Evolutionary conservation across 2,888 invertebrate species (phyloP).

Genomic region (Marasmarcha lunaedactyla): DNA sequence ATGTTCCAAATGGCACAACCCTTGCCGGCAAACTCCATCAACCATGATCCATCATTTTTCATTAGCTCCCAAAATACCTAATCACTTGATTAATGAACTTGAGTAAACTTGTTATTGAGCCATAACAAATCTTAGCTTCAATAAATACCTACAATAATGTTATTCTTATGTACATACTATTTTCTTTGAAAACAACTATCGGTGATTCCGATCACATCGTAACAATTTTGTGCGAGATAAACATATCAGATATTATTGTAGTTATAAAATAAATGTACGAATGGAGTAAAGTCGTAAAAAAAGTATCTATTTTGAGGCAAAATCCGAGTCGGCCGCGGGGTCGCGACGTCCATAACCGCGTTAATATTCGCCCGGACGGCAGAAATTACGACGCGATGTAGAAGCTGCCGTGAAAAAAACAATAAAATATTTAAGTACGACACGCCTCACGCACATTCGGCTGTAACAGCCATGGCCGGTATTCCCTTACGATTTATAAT

Average conservation of each 20-base stretch:
- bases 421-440: constrained; percentile 58
- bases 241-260: too few species aligned
- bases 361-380: neutral
- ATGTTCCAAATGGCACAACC: constrained; percentile 46
- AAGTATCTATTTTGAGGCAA: neutral
- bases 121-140: too few species aligned
- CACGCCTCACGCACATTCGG: constrained; percentile 45
- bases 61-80: constrained; percentile 3
- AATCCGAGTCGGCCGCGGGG: too few species aligned
- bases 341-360: neutral
- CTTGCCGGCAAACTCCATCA: constrained; percentile 21
- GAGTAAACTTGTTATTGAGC: too few species aligned
- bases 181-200: too few species aligned
- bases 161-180: too few species aligned
- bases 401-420: constrained; percentile 43
- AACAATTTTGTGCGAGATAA: too few species aligned
- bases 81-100: neutral
- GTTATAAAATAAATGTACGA: neutral
- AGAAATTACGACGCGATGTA: neutral
- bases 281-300: neutral
- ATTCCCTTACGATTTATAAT: constrained; percentile 55
- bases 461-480: constrained; percentile 43
- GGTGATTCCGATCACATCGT: too few species aligned
- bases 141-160: too few species aligned
- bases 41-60: constrained; percentile 11